Percentiles rank a stretch among this genome's conserved stretches.
Evolutionary conservation across 2,113 vertebrate genomes (phyloP).

Genomic region (Cryptomyrus ogoouensis): DNA sequence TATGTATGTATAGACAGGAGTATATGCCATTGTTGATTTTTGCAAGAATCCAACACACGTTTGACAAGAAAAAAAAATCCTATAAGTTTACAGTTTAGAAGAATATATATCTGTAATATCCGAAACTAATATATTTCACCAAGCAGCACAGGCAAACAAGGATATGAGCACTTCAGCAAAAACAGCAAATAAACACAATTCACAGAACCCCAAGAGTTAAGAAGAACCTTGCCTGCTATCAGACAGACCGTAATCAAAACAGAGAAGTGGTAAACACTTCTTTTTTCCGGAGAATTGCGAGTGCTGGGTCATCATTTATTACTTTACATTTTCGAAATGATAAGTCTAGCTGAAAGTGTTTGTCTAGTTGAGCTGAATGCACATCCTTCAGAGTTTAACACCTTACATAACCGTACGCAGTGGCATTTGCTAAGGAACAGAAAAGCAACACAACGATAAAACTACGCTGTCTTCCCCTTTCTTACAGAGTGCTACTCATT

Average conservation of each 20-base stretch:
- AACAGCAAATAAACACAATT: too few species aligned
- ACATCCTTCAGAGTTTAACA: neutral
- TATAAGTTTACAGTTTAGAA: neutral
- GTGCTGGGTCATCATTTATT: neutral
- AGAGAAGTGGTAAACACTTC: slow-evolving; percentile 3
- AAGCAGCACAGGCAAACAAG: neutral
- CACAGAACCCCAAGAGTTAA: neutral
- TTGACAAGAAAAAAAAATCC: neutral
- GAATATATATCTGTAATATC: neutral
- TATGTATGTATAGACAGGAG: neutral
- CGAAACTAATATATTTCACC: neutral
- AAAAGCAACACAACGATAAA: neutral
- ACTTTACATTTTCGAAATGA: neutral
- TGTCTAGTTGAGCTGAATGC: neutral
- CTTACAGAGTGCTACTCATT: neutral
- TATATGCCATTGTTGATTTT: neutral
- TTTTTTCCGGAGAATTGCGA: neutral
- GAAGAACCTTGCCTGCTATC: neutral
- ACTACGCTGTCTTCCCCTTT: neutral
- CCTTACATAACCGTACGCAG: neutral
- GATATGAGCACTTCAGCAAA: neutral
- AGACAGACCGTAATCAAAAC: neutral
- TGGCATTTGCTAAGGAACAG: neutral
- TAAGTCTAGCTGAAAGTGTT: neutral
- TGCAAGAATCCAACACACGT: neutral